Base-by-base conservation (phyloP, 2,113 vertebrate genomes). In the Cyprinodon variegatus region DNA sequence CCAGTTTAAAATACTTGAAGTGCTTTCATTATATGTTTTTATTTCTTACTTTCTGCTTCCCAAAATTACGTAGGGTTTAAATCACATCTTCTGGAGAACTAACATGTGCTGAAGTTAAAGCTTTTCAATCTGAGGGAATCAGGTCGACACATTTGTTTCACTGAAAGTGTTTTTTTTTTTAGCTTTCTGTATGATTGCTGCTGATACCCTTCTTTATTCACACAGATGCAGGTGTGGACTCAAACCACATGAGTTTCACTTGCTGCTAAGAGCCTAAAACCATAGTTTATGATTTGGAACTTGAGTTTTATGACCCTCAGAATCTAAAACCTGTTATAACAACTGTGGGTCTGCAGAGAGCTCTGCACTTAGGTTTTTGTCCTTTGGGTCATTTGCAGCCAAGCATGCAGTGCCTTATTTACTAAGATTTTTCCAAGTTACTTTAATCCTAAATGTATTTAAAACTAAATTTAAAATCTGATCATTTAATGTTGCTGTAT, bases 21-120 rank as follows among this genome's bases (percentile, higher is more conserved):
- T 53, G 61, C 73, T 43, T 59, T 29, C 79, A 77, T 62, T 59
- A 66, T 67, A 60, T 66, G 41, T 60, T 60, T 57, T 74, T 40
- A 74, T 74, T 72, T 61, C 77, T 76, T 9, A 61, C n/a, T 36
- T 72, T 45, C 68, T 64, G 64, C 74, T 50, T 59, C 72, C 69
- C 73, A 84, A 83, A 86, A 68, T 57, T 74, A 64, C 64, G 71
- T 37, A 12, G 77, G 59, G 69, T 73, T 84, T 74, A 68, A 75
- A 57, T 73, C 37, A 53, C 29, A 61, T 74, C 45, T 46, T 72
- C 3, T 15, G 41, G 68, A 65, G 39, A 37, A 64, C 6, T 11
- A 11, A 67, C 14, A 59, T 22, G 72, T 39, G 50, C 7, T 64
- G 59, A 63, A 41, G 43, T 9, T 69, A 29, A 71, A 69, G 62